Percentiles rank a stretch among this genome's conserved stretches.
These are phyloP conservation scores for Fragariocoptes setiger DNA, from an alignment of 1,140 invertebrate species.

Conservation along the genomic window DNA sequence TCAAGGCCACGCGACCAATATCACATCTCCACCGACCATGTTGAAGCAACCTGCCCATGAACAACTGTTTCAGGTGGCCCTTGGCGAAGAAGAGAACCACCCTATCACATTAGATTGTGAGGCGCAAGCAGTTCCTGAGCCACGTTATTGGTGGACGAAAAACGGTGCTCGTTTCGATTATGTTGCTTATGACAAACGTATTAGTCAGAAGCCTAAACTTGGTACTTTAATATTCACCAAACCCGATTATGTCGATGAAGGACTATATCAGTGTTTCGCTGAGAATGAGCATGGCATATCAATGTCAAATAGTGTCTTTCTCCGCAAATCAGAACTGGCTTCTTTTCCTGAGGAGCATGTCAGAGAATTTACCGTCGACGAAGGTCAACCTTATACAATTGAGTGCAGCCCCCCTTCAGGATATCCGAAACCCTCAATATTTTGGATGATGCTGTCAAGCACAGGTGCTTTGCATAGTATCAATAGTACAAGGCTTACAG, in stretches of 20 bases:
- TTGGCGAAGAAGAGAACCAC: constrained; percentile 50
- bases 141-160: constrained; percentile 75
- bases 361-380: constrained; percentile 23
- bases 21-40: constrained; percentile 40
- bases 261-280: constrained; percentile 89
- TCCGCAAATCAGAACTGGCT: constrained; percentile 70
- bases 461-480: constrained; percentile 48
- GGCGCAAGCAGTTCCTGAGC: constrained; percentile 58
- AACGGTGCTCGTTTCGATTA: constrained; percentile 67
- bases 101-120: constrained; percentile 80
- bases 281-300: constrained; percentile 73
- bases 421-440: constrained; percentile 67
- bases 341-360: constrained; percentile 41
- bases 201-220: constrained; percentile 58
- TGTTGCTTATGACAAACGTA: constrained; percentile 62
- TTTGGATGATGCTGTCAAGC: constrained; percentile 47
- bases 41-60: constrained; percentile 65
- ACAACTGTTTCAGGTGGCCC: constrained; percentile 56
- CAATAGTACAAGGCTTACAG: constrained; percentile 52
- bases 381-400: constrained; percentile 55
- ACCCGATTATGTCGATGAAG: constrained; percentile 51
- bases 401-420: constrained; percentile 64
- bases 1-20: constrained; percentile 3
- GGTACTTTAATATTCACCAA: constrained; percentile 62
- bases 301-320: constrained; percentile 70